Evolutionary conservation across 2,797 vertebrate species (phyloP).

Genomic region (Dallia pectoralis): DNA sequence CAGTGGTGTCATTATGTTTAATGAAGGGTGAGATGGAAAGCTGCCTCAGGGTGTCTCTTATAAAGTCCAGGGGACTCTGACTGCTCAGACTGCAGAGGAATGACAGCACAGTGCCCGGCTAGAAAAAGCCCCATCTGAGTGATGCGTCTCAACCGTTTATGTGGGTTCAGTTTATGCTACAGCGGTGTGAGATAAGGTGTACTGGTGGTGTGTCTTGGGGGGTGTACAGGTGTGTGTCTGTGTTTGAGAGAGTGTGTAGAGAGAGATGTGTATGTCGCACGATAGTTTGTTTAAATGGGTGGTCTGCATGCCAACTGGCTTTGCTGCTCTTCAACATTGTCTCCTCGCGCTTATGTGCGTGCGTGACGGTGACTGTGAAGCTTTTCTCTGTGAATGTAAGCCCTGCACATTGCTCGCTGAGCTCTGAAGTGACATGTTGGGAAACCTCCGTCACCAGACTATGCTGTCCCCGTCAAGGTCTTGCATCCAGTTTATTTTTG

Average conservation of each 20-base stretch:
- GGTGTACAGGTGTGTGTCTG: not conserved
- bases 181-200: slow-evolving; percentile 20
- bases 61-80: slow-evolving; percentile 5
- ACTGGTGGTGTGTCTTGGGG: slow-evolving; percentile 12
- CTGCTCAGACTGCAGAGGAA: slow-evolving; percentile 21
- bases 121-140: slow-evolving; percentile 17
- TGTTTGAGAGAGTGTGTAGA: slow-evolving; percentile 9
- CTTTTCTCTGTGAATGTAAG: not conserved
- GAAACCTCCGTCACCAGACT: not conserved
- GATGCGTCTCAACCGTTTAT: slow-evolving; percentile 50
- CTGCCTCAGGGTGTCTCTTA: slow-evolving; percentile 8
- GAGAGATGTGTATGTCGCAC: not conserved
- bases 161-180: slow-evolving; percentile 34
- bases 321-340: not conserved
- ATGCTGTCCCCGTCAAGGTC: slow-evolving; percentile 9
- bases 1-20: slow-evolving; percentile 24
- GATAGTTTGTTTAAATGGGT: not conserved
- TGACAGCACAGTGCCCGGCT: slow-evolving; percentile 16
- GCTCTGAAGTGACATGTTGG: not conserved
- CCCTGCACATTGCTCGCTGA: not conserved
- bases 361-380: not conserved
- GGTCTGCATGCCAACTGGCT: not conserved
- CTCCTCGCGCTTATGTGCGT: slow-evolving; percentile 5
- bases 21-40: slow-evolving; percentile 17
- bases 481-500: not conserved